Conservation (phyloP, 2,113 vertebrate genomes). For the Hirundichthys speculiger region DNA sequence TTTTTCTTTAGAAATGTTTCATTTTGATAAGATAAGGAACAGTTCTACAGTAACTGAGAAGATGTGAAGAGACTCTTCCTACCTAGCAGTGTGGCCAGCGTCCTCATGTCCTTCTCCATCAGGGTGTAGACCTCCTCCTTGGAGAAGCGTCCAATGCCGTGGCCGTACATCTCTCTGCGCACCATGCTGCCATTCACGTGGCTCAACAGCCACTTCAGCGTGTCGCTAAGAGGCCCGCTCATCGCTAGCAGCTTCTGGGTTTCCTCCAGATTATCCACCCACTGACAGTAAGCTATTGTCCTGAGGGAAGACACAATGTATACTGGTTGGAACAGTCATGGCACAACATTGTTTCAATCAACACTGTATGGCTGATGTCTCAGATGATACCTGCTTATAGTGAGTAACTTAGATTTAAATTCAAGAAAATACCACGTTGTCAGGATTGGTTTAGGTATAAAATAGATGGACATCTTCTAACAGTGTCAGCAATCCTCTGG, state of each 20-base stretch:
- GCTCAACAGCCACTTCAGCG: constrained; percentile 93
- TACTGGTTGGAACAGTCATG: accelerated
- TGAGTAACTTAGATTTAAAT: too few species aligned
- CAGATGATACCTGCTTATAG: not conserved
- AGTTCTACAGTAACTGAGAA: not conserved
- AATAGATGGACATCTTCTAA: too few species aligned
- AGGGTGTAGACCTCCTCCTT: constrained; percentile 93
- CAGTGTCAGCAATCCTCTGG: too few species aligned
- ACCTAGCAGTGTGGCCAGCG: constrained; percentile 93
- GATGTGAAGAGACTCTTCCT: constrained; percentile 21
- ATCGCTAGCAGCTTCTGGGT: constrained; percentile 92
- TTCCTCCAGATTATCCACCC: constrained; percentile 96
- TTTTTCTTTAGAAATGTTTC: not conserved
- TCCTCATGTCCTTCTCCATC: constrained; percentile 98
- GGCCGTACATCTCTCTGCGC: constrained; percentile 95
- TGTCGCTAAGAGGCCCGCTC: constrained; percentile 91
- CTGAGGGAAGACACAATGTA: constrained; percentile 64
- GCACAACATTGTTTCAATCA: not conserved
- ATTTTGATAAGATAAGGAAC: not conserved
- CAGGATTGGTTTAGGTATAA: too few species aligned
- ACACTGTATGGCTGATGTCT: not conserved
- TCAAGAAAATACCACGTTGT: too few species aligned
- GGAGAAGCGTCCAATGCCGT: constrained; percentile 94
- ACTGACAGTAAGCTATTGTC: constrained; percentile 96
- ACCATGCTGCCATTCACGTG: constrained; percentile 93